phyloP scores from a whole-genome alignment of 1,140 invertebrate species.

The Teleogryllus occipitalis region DNA sequence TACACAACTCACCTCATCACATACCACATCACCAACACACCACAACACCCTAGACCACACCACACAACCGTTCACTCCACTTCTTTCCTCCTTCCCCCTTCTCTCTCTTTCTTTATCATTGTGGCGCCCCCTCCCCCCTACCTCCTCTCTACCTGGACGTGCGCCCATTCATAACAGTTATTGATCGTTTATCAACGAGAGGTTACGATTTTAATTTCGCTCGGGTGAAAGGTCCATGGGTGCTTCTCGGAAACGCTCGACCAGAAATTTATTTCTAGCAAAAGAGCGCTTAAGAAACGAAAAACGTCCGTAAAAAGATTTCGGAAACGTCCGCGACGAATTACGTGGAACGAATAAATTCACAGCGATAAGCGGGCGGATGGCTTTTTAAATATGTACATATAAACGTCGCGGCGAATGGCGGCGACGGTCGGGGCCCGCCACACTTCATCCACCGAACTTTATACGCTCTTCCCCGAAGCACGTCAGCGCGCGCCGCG shows the following conservation, averaged over 20 bases:
- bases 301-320: not conserved
- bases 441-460: too few relatives aligned
- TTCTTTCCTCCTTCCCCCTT: too few relatives aligned
- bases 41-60: too few relatives aligned
- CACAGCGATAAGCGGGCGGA: not conserved
- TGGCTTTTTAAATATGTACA: conserved; percentile 1
- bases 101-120: too few relatives aligned
- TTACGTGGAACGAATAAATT: not conserved
- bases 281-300: not conserved
- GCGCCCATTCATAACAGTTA: not conserved
- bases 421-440: too few relatives aligned
- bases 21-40: too few relatives aligned
- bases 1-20: too few relatives aligned
- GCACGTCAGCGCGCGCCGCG: not conserved
- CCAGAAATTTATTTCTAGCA: not conserved
- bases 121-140: too few relatives aligned
- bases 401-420: conserved; percentile 3
- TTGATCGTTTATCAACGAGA: not conserved
- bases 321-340: not conserved
- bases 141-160: too few relatives aligned
- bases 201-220: not conserved
- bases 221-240: not conserved
- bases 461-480: not conserved
- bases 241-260: not conserved
- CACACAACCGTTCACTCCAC: too few relatives aligned